Conservation (phyloP, 1,140 invertebrate species). For the Scaptodrosophila lebanonensis region DNA sequence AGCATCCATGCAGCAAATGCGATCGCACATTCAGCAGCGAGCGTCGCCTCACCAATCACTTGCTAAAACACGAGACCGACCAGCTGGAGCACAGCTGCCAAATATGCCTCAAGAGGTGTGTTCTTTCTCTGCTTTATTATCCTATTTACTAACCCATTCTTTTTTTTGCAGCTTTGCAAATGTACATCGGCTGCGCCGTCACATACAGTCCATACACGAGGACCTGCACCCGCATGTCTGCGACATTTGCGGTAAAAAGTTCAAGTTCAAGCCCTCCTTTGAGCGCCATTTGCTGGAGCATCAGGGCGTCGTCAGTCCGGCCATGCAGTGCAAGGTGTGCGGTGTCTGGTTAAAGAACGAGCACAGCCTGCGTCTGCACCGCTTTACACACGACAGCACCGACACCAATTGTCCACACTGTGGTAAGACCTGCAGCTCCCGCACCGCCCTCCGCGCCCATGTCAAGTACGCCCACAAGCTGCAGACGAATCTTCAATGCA, state of each 20-base stretch:
- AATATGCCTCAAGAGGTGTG: slow-evolving; percentile 59
- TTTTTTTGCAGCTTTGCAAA: slow-evolving; percentile 49
- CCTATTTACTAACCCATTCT: background rate
- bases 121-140: background rate
- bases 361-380: slow-evolving; percentile 58
- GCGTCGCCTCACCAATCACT: slow-evolving; percentile 49
- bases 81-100: slow-evolving; percentile 58
- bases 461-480: slow-evolving; percentile 64
- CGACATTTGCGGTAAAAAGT: slow-evolving; percentile 70
- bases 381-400: slow-evolving; percentile 55
- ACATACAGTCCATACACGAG: slow-evolving; percentile 67
- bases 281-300: slow-evolving; percentile 61
- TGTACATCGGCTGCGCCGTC: slow-evolving; percentile 50
- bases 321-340: slow-evolving; percentile 58
- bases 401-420: slow-evolving; percentile 57
- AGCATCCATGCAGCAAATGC: slow-evolving; percentile 58
- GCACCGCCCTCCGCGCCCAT: slow-evolving; percentile 58
- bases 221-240: slow-evolving; percentile 62
- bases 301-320: slow-evolving; percentile 57
- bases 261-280: slow-evolving; percentile 69
- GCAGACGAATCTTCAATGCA: slow-evolving; percentile 60
- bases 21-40: slow-evolving; percentile 62
- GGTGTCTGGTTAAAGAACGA: slow-evolving; percentile 68
- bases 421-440: slow-evolving; percentile 49
- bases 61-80: slow-evolving; percentile 60